Conservation (phyloP, 2,113 vertebrate species). For the Rhea pennata region DNA sequence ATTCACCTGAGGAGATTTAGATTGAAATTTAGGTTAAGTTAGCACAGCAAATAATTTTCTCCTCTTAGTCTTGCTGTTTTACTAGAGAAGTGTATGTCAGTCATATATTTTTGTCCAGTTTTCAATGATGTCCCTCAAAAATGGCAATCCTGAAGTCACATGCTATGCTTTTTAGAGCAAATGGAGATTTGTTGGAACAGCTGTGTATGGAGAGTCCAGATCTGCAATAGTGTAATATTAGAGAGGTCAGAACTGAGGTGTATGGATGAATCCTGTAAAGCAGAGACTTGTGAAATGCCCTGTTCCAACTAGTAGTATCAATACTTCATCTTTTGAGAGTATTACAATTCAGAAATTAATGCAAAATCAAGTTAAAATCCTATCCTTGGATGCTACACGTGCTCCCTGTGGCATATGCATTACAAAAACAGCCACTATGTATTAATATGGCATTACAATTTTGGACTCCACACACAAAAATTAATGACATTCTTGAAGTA, state of each 20-base stretch:
- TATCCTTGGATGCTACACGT: neutral
- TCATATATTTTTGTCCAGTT: neutral
- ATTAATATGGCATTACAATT: constrained; percentile 27
- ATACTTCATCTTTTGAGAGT: neutral
- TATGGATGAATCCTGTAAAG: neutral
- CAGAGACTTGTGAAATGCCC: neutral
- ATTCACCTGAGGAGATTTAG: constrained; percentile 10
- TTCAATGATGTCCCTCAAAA: neutral
- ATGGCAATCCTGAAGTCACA: neutral
- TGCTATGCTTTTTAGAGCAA: neutral
- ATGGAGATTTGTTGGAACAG: constrained; percentile 14
- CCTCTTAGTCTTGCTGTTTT: neutral
- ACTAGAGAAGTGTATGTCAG: neutral
- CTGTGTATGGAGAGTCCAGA: neutral
- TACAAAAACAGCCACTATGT: constrained; percentile 14
- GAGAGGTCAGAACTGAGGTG: neutral
- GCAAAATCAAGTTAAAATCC: constrained; percentile 21
- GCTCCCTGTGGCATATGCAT: neutral
- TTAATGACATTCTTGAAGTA: constrained; percentile 10
- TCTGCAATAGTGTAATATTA: neutral
- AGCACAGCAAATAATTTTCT: neutral
- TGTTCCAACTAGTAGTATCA: neutral
- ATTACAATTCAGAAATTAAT: neutral
- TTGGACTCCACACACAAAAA: constrained; percentile 47
- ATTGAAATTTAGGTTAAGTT: neutral